Percentiles rank a stretch among this genome's conserved stretches.
Evolutionary conservation across 2,888 invertebrate genomes (phyloP).

Genomic region (Drosophila macrospina): DNA sequence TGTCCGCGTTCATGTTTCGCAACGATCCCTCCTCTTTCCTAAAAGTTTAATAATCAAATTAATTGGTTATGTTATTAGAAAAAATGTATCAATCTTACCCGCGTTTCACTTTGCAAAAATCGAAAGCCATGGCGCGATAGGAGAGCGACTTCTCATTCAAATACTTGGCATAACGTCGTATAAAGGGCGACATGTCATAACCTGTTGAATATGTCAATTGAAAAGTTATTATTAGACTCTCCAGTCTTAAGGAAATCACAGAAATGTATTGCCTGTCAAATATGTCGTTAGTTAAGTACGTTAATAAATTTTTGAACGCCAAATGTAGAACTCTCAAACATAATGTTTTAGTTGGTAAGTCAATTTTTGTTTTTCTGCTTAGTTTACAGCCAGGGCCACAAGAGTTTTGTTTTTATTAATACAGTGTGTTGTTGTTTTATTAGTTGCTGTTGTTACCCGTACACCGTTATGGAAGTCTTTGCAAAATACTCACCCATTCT

Average conservation of each 20-base stretch:
- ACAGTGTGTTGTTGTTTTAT: conserved; percentile 3
- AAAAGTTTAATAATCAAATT: conserved; percentile 36
- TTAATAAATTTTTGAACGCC: conserved; percentile 42
- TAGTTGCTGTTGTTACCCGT: conserved; percentile 29
- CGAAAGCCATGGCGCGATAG: conserved; percentile 99
- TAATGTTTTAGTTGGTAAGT: conserved; percentile 43
- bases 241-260: conserved; percentile 27
- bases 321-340: conserved; percentile 38
- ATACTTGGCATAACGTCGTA: conserved; percentile 99
- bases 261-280: conserved; percentile 16
- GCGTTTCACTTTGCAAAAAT: conserved; percentile 99
- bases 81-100: conserved; percentile 89
- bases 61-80: neutral
- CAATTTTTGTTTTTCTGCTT: conserved; percentile 33
- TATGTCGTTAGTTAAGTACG: conserved; percentile 21
- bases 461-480: conserved; percentile 38
- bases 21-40: conserved; percentile 99
- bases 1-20: conserved; percentile 98
- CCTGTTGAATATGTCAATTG: conserved; percentile 87
- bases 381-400: conserved; percentile 43
- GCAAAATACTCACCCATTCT: conserved; percentile 84
- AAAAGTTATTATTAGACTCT: conserved; percentile 20
- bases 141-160: conserved; percentile 99
- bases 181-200: conserved; percentile 99
- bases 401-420: conserved; percentile 12